These are phyloP conservation scores for Tridacna crocea DNA, from an alignment of 2,888 invertebrate genomes.

Conservation along the genomic window DNA sequence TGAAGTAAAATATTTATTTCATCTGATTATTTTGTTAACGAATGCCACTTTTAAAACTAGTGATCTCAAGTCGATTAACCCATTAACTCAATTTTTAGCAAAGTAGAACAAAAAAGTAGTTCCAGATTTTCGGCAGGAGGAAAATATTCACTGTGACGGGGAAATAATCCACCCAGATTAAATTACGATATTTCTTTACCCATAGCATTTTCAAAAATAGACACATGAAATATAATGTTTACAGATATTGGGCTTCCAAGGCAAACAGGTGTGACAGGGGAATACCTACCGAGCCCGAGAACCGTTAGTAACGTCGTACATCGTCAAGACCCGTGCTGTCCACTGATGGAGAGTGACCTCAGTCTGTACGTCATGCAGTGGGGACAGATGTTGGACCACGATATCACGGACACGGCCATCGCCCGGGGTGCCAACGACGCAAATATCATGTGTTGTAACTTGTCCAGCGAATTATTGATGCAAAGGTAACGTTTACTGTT, in stretches of 20 bases:
- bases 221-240: too few relatives aligned
- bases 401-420: slow-evolving; percentile 63
- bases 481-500: slow-evolving; percentile 21
- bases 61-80: too few relatives aligned
- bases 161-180: too few relatives aligned
- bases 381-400: slow-evolving; percentile 67
- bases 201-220: too few relatives aligned
- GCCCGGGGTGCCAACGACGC: slow-evolving; percentile 59
- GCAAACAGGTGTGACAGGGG: slow-evolving; percentile 51
- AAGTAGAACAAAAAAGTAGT: too few relatives aligned
- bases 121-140: too few relatives aligned
- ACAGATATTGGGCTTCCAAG: slow-evolving; percentile 56
- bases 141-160: too few relatives aligned
- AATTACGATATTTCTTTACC: too few relatives aligned
- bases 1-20: too few relatives aligned
- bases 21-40: too few relatives aligned
- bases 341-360: slow-evolving; percentile 54
- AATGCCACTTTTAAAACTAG: too few relatives aligned
- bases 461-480: slow-evolving; percentile 50
- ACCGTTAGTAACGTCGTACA: slow-evolving; percentile 54
- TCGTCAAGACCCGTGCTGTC: slow-evolving; percentile 61
- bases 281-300: slow-evolving; percentile 52
- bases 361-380: slow-evolving; percentile 65
- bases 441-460: slow-evolving; percentile 61
- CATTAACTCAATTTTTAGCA: too few relatives aligned